These are phyloP conservation scores for Sylvia atricapilla DNA, from an alignment of 2,113 vertebrate species.

Conservation along the genomic window DNA sequence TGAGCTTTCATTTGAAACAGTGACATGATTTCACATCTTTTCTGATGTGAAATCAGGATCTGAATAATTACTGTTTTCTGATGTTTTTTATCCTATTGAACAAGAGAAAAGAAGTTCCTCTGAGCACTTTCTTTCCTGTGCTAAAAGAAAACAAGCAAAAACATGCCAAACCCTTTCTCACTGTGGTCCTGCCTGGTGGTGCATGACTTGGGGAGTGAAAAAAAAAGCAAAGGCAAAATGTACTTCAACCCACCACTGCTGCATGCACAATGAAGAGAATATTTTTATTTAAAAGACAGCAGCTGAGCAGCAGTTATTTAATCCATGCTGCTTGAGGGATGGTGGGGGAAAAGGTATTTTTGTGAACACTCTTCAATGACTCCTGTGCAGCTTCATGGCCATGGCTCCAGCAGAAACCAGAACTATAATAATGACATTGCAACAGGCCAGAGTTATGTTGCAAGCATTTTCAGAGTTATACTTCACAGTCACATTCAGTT, in stretches of 20 bases:
- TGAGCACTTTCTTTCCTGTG: conserved; percentile 1
- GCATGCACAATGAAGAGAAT: conserved; percentile 41
- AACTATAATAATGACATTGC: conserved; percentile 46
- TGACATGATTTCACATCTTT: background rate
- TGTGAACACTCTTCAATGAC: conserved; percentile 44
- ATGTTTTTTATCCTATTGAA: background rate
- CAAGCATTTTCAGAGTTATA: conserved; percentile 40
- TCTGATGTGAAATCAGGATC: background rate
- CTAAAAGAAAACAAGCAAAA: conserved; percentile 36
- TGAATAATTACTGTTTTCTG: background rate
- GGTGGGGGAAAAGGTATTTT: conserved; percentile 56
- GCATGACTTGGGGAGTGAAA: conserved; percentile 40
- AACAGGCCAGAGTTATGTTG: conserved; percentile 4
- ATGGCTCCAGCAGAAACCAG: conserved; percentile 53
- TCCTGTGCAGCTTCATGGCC: background rate
- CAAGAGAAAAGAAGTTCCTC: background rate
- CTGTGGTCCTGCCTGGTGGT: conserved; percentile 27
- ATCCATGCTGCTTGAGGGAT: conserved; percentile 64
- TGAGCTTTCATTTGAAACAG: background rate
- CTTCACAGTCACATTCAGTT: conserved; percentile 27
- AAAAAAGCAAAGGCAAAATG: conserved; percentile 46
- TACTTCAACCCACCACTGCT: conserved; percentile 41
- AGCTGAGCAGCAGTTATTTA: conserved; percentile 66
- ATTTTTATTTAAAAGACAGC: conserved; percentile 68
- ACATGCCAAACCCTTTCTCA: conserved; percentile 46